Conservation (phyloP, 2,797 vertebrate species). For the Scarus forsteni region DNA sequence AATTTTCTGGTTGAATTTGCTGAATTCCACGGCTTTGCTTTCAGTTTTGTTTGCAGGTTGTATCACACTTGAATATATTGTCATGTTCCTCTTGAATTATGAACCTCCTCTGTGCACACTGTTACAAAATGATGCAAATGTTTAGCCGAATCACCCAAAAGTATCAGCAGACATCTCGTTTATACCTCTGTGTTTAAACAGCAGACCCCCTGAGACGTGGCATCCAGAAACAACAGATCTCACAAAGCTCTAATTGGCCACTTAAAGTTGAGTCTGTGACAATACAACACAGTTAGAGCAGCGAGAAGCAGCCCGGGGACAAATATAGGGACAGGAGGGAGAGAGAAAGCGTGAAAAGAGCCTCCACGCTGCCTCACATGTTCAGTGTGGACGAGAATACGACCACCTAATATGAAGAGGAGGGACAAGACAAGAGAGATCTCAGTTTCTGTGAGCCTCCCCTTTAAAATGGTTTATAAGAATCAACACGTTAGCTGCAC, state of each 20-base stretch:
- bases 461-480: too few relatives aligned
- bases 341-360: constrained; percentile 32
- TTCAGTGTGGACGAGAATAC: constrained; percentile 6
- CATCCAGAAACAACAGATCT: neutral
- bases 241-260: neutral
- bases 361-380: constrained; percentile 12
- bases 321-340: constrained; percentile 31
- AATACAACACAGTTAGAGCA: constrained; percentile 1
- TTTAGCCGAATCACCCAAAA: neutral
- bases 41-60: too few relatives aligned
- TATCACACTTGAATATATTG: too few relatives aligned
- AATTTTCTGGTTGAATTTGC: too few relatives aligned
- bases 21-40: too few relatives aligned
- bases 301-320: constrained; percentile 9
- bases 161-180: neutral
- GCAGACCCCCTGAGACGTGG: constrained; percentile 1
- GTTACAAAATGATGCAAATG: neutral
- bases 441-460: too few relatives aligned
- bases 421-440: neutral
- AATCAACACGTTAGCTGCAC: neutral
- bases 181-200: neutral
- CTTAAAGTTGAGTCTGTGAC: neutral
- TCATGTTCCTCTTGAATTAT: neutral
- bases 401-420: neutral
- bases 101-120: neutral